phyloP scores from a whole-genome alignment of 2,113 vertebrate genomes.

The Phocoena sinus region DNA sequence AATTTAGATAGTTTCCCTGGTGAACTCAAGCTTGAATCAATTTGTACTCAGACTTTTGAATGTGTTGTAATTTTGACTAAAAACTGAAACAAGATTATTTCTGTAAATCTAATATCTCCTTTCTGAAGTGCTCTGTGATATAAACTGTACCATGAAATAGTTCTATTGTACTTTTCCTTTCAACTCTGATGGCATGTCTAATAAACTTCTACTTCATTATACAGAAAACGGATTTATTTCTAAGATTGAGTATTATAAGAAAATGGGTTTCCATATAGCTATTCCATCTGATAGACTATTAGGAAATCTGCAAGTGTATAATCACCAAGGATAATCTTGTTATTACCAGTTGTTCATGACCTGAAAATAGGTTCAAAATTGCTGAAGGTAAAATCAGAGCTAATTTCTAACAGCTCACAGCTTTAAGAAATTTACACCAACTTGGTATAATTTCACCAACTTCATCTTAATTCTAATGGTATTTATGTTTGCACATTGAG shows the following conservation, averaged over 20 bases:
- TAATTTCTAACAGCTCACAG: conserved; percentile 40
- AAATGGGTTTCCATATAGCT: conserved; percentile 66
- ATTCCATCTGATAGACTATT: conserved; percentile 61
- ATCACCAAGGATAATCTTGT: conserved; percentile 55
- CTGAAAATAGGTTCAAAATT: conserved; percentile 51
- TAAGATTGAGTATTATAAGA: conserved; percentile 53
- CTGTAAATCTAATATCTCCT: conserved; percentile 75
- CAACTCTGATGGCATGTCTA: conserved; percentile 65
- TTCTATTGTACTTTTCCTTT: conserved; percentile 67
- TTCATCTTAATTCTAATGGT: neutral
- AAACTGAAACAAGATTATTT: conserved; percentile 76
- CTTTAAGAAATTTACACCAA: conserved; percentile 6
- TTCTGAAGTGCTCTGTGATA: conserved; percentile 63
- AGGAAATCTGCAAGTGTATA: conserved; percentile 65
- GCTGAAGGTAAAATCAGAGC: neutral
- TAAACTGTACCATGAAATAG: conserved; percentile 82
- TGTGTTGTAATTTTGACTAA: conserved; percentile 74
- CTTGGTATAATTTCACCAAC: neutral
- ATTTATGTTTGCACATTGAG: neutral
- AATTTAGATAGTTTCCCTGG: conserved; percentile 66
- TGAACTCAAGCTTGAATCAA: conserved; percentile 75
- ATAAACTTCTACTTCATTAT: conserved; percentile 68
- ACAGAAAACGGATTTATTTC: conserved; percentile 56
- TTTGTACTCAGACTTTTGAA: conserved; percentile 74
- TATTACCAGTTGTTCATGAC: conserved; percentile 60